Percentiles rank a stretch among this genome's conserved stretches.
phyloP scores from a whole-genome alignment of 2,888 invertebrate species.

The Lathronympha strigana region DNA sequence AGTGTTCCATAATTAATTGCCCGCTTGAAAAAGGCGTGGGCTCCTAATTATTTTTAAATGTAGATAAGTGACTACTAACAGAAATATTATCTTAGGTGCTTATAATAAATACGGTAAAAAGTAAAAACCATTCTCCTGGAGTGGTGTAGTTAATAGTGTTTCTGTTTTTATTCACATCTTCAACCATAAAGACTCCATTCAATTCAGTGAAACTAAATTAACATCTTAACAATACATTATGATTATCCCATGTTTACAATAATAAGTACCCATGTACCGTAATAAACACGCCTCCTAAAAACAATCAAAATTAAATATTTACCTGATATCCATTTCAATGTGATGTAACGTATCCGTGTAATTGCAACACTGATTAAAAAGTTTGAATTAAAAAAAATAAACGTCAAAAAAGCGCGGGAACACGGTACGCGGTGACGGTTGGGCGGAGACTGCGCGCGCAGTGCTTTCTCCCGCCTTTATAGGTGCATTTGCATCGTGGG shows the following conservation, averaged over 20 bases:
- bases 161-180: not conserved
- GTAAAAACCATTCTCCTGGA: not conserved
- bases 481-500: conserved; percentile 66
- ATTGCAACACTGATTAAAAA: conserved; percentile 60
- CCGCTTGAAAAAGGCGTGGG: too few species aligned
- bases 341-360: conserved; percentile 55
- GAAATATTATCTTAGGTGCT: too few species aligned
- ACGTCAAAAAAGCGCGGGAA: conserved; percentile 68
- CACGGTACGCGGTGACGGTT: conserved; percentile 53
- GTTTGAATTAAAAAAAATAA: conserved; percentile 44
- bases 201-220: conserved; percentile 15
- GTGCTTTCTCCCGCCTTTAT: conserved; percentile 81
- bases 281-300: conserved; percentile 8
- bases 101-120: not conserved
- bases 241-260: conserved; percentile 18
- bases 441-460: conserved; percentile 61
- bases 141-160: not conserved
- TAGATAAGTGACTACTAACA: too few species aligned
- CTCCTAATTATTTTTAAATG: too few species aligned
- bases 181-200: not conserved
- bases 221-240: conserved; percentile 18
- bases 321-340: conserved; percentile 68
- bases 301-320: conserved; percentile 51
- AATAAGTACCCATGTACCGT: not conserved
- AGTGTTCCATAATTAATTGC: too few species aligned